phyloP scores from a whole-genome alignment of 2,113 vertebrate species.

The Oryzias curvinotus region DNA sequence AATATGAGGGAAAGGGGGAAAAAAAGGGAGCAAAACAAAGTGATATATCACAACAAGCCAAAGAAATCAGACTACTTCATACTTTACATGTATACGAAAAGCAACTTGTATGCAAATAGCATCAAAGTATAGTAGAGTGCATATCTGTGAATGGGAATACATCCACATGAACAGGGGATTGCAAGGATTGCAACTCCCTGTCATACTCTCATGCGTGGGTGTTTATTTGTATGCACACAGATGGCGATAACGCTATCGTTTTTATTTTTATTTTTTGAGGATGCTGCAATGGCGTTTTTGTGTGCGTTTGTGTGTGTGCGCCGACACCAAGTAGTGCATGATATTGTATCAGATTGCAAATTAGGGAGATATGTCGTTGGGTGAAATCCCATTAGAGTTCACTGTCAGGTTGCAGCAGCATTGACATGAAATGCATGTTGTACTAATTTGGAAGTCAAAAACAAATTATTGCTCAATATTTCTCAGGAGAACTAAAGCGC shows the following conservation, averaged over 20 bases:
- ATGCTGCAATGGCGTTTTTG: constrained; percentile 13
- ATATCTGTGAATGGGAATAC: not conserved
- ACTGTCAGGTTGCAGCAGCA: constrained; percentile 40
- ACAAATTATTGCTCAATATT: constrained; percentile 57
- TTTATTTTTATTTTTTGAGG: constrained; percentile 16
- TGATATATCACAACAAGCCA: not conserved
- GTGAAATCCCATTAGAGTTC: constrained; percentile 68
- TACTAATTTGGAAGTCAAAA: constrained; percentile 60
- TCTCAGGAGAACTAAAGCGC: constrained; percentile 55
- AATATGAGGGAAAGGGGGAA: constrained; percentile 11
- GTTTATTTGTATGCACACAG: constrained; percentile 22
- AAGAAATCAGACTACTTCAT: constrained; percentile 31
- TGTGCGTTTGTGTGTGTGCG: not conserved
- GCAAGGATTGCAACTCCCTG: constrained; percentile 18
- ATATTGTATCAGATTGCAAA: constrained; percentile 50
- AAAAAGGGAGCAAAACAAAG: not conserved
- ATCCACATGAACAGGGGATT: not conserved
- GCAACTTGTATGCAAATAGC: not conserved
- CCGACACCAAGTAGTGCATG: not conserved
- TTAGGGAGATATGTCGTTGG: constrained; percentile 61
- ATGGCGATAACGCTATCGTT: constrained; percentile 3
- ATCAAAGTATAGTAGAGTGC: not conserved
- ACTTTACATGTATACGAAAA: constrained; percentile 43
- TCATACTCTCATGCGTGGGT: constrained; percentile 14
- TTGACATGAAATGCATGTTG: constrained; percentile 69